Base-by-base conservation (phyloP, 2,113 vertebrate genomes). In the Herpetotheres cachinnans region DNA sequence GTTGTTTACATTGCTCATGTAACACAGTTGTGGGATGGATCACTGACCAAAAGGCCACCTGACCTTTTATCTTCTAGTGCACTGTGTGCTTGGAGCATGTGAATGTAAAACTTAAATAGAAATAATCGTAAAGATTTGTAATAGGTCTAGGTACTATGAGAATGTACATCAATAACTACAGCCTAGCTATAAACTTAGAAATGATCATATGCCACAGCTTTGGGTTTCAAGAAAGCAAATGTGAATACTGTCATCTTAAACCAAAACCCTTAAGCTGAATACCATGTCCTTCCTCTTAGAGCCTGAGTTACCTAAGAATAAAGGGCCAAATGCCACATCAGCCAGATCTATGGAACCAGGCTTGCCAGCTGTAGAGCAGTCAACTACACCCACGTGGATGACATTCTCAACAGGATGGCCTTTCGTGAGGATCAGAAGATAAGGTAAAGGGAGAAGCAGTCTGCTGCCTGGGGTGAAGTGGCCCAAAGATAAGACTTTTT, bases 311-410 rank as follows among this genome's bases (percentile, higher is more conserved):
- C 34, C 32, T 26, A 10, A 24, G 44, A 52, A 52, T 12, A 36
- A 38, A 10, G 5, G 67, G 29, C 30, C 44, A 71, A 63, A 59
- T 44, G 56, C 29, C 11, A 7, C 0, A 4, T 22, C 26, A 72
- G 34, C 19, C 26, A 21, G 54, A 81, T 36, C 44, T 61, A 0
- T 17, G 18, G 89, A 29, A 63, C 50, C 0, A 6, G 50, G 26
- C 34, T 55, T 76, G n/a, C 32, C 26, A 76, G 9, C 9, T 79
- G 69, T 30, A 19, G 65, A 66, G 46, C 44, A 54, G 34, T 62
- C 42, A 81, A 0, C 21, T 16, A 24, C 22, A 12, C n/a, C 38
- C n/a, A 18, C 0, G 0, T 6, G 25, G 30, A 8, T 14, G 25
- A 30, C 6, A 14, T 5, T 10, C 8, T 59, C 16, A 61, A 50